phyloP scores from a whole-genome alignment of 2,888 invertebrate species.

The Stegana nigrithorax region DNA sequence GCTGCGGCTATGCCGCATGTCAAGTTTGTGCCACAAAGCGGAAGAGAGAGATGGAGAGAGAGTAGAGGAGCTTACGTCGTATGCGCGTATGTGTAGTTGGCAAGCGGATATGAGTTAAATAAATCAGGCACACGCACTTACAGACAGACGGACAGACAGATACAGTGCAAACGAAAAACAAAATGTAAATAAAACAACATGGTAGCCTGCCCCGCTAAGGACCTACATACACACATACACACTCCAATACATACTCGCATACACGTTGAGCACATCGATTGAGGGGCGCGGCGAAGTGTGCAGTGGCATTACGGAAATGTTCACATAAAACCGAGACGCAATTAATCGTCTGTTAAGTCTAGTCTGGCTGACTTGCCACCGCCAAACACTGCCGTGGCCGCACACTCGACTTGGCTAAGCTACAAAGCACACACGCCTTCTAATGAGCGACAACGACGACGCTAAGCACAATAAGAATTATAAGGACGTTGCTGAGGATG shows the following conservation, averaged over 20 bases:
- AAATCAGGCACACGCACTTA: slow-evolving; percentile 16
- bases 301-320: too few relatives aligned
- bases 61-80: too few relatives aligned
- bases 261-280: too few relatives aligned
- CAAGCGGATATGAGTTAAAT: slow-evolving; percentile 19
- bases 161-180: too few relatives aligned
- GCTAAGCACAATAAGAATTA: background rate
- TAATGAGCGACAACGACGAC: background rate
- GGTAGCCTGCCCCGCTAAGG: too few relatives aligned
- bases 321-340: slow-evolving; percentile 8
- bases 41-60: too few relatives aligned
- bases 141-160: too few relatives aligned
- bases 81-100: background rate
- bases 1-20: slow-evolving; percentile 40
- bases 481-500: too few relatives aligned
- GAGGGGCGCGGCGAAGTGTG: too few relatives aligned
- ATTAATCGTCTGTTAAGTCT: slow-evolving; percentile 1
- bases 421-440: background rate
- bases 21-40: slow-evolving; percentile 38
- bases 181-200: too few relatives aligned
- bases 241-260: too few relatives aligned
- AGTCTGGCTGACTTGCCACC: background rate
- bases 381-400: background rate
- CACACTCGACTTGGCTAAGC: background rate
- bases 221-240: too few relatives aligned